Evolutionary conservation across 1,140 invertebrate genomes (phyloP), one percentile per base, ranked within the genome.

Genomic region (Cheumatopsyche charites): DNA sequence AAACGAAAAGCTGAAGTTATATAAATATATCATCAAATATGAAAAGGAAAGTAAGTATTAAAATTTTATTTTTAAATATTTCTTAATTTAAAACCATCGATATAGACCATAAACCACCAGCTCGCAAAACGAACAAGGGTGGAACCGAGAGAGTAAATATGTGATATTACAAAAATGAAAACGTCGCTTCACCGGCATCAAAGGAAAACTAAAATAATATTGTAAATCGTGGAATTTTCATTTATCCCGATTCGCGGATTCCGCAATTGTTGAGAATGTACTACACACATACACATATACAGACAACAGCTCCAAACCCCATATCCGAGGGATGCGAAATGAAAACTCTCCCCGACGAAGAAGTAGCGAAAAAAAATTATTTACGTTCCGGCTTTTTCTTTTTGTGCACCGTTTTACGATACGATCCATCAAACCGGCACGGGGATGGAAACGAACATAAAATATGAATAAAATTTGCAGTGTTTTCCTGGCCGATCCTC

Each of bases 221-320:
- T 52, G 72, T 75, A 75, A 75, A 70, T 75, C 70, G 70, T 66
- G 73, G 73, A 75, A 75, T 75, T 75, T 75, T 75, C 67, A 75
- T 75, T 72, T 75, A 67, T 72, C 52, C 62, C 69, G 62, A 72
- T 72, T 75, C 63, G 49, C 17, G 73, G 70, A 75, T 75, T 72
- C 73, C 73, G 42, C 58, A 19, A n/a, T n/a, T n/a, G n/a, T n/a
- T n/a, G n/a, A n/a, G n/a, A n/a, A n/a, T n/a, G n/a, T n/a, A n/a
- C n/a, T n/a, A 29, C 42, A 11, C 23, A 42, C 63, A 58, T 58
- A 21, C 55, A 23, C 6, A 36, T 9, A 36, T 36, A 36, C 29
- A 9, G n/a, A n/a, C n/a, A n/a, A n/a, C n/a, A 36, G 29, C 9
- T 36, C 29, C 47, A n/a, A n/a, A n/a, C n/a, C n/a, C n/a, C n/a